Base-by-base conservation (phyloP, 2,113 vertebrate species). In the Toxotes chatareus region DNA sequence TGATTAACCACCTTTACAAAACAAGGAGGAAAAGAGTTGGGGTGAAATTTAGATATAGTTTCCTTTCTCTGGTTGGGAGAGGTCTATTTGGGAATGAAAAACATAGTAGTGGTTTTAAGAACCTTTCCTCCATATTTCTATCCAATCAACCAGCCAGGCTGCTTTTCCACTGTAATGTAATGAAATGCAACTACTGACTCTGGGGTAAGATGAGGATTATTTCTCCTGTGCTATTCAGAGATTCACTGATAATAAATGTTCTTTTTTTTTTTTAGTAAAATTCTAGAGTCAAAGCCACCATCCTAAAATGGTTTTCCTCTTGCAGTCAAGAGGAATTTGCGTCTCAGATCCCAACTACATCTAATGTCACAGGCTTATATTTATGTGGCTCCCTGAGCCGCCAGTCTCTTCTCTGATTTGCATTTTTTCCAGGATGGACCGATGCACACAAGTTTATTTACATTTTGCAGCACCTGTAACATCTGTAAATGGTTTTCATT, bases 1-100 rank as follows among this genome's bases (percentile, higher is more conserved):
- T 80, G 82, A 90, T 90, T 83, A 90, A 85, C 75, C 36, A 72
- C 67, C 68, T 84, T 84, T 79, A 38, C 61, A 44, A 68, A 46
- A 57, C 47, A 49, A 55, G 34, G 74, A 78, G 16, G 51, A 55
- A 82, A 72, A 83, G 60, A 82, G 73, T 83, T 73, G 59, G 80
- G 79, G 62, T 88, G 51, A 86, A 82, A 87, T 82, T 42, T 68
- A 51, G 38, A 72, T 86, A 46, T 55, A 44, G 31, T 63, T 55
- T 46, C 83, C 57, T 73, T 71, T 76, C 62, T 64, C 1, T 27
- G 27, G 27, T 40, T 73, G 75, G 75, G 47, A 82, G 31, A 69
- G 59, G 76, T 72, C 74, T 46, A 86, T 65, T 74, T 17, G 34
- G 65, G 56, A 13, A 27, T 9, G 36, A 46, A 66, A 68, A 27